Conservation (phyloP, 1,140 invertebrate species). For the Drosophila ogumai region DNA sequence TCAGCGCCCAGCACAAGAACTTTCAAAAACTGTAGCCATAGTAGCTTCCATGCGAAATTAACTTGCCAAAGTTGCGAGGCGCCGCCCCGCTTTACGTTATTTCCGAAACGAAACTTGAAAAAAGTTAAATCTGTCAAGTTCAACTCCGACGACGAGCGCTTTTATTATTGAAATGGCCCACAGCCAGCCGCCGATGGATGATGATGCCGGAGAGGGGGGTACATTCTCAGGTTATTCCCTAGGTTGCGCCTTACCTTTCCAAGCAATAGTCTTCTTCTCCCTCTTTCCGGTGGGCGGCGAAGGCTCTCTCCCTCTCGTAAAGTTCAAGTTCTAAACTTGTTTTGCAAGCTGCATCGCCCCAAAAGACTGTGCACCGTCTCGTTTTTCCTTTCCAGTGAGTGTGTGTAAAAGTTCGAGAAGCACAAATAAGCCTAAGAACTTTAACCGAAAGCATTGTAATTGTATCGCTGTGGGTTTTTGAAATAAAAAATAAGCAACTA, state of each 20-base stretch:
- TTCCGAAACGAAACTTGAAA: constrained; percentile 79
- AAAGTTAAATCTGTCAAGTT: constrained; percentile 83
- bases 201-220: constrained; percentile 1
- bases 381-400: constrained; percentile 1
- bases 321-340: constrained; percentile 75
- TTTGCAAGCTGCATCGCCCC: constrained; percentile 61
- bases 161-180: constrained; percentile 59
- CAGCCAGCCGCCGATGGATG: constrained; percentile 1
- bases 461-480: background rate
- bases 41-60: constrained; percentile 82
- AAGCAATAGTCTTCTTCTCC: constrained; percentile 8
- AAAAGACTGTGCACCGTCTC: constrained; percentile 13
- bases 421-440: constrained; percentile 42
- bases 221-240: constrained; percentile 36
- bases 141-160: constrained; percentile 70
- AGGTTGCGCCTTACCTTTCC: constrained; percentile 8
- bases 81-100: constrained; percentile 65
- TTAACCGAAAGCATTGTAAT: constrained; percentile 37
- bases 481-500: background rate
- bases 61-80: constrained; percentile 75
- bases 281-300: background rate
- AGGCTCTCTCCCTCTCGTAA: constrained; percentile 43
- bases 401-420: constrained; percentile 59
- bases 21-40: constrained; percentile 83
- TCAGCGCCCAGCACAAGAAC: constrained; percentile 83